These are phyloP conservation scores for Lithophane ornitopus DNA, from an alignment of 2,888 invertebrate species.

Conservation along the genomic window DNA sequence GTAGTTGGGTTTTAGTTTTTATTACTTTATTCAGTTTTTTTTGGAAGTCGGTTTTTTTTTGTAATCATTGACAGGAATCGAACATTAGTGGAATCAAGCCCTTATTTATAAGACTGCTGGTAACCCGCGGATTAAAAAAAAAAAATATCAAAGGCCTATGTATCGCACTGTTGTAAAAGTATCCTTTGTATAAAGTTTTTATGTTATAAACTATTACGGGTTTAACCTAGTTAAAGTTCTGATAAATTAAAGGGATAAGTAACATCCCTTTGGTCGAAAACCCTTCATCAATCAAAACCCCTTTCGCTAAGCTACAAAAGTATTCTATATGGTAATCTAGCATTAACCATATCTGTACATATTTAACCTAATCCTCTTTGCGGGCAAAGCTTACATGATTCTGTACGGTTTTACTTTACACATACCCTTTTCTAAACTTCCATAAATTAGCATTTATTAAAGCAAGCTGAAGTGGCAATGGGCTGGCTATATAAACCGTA, in stretches of 20 bases:
- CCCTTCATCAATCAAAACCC: slow-evolving; percentile 17
- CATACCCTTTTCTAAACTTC: background rate
- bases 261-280: background rate
- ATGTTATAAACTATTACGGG: background rate
- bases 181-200: no score
- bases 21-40: no score
- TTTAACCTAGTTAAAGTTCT: background rate
- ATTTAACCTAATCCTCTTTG: slow-evolving; percentile 13
- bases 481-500: background rate
- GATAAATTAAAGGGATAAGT: slow-evolving; percentile 4
- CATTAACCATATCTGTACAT: slow-evolving; percentile 9
- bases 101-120: background rate
- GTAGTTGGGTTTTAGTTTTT: no score
- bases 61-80: no score
- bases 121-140: background rate
- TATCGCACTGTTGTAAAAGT: background rate
- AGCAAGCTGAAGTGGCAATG: background rate
- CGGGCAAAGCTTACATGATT: background rate
- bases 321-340: slow-evolving; percentile 50
- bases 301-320: slow-evolving; percentile 25
- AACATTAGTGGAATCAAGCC: background rate
- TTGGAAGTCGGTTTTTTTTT: no score
- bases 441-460: background rate
- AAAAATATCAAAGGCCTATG: background rate
- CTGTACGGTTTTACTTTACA: slow-evolving; percentile 1